Evolutionary conservation across 2,113 vertebrate species (phyloP).

Genomic region (Heteronetta atricapilla): DNA sequence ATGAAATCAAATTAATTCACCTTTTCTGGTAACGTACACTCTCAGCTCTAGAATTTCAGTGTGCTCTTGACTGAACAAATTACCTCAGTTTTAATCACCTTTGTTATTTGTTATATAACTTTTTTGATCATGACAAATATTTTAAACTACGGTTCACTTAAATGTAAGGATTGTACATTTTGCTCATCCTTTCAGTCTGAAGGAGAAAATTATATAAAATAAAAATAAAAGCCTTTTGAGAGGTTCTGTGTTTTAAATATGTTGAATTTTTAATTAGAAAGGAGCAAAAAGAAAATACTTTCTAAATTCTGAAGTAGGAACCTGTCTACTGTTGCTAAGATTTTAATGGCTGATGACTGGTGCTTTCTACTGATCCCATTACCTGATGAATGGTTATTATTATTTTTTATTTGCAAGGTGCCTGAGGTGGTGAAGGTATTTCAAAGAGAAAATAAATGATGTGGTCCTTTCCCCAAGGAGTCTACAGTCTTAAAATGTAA

Average conservation of each 20-base stretch:
- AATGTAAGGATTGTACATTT: neutral
- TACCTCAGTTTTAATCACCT: neutral
- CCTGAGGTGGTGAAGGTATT: conserved; percentile 51
- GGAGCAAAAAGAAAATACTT: neutral
- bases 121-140: too few relatives aligned
- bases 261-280: neutral
- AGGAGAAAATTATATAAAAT: neutral
- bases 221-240: neutral
- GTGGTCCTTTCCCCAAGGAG: conserved; percentile 37
- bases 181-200: neutral
- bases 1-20: neutral
- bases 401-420: conserved; percentile 57
- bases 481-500: conserved; percentile 39
- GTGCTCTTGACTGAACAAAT: neutral
- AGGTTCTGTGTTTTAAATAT: neutral
- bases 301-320: conserved; percentile 19
- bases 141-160: neutral
- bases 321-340: neutral
- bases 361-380: conserved; percentile 24
- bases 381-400: conserved; percentile 63
- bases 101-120: neutral
- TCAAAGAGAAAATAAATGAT: conserved; percentile 61
- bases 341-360: conserved; percentile 39
- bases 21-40: neutral
- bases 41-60: neutral